These are phyloP conservation scores for Patiria pectinifera DNA, from an alignment of 53 echinoderm and acorn worm species.

Conservation along the genomic window DNA sequence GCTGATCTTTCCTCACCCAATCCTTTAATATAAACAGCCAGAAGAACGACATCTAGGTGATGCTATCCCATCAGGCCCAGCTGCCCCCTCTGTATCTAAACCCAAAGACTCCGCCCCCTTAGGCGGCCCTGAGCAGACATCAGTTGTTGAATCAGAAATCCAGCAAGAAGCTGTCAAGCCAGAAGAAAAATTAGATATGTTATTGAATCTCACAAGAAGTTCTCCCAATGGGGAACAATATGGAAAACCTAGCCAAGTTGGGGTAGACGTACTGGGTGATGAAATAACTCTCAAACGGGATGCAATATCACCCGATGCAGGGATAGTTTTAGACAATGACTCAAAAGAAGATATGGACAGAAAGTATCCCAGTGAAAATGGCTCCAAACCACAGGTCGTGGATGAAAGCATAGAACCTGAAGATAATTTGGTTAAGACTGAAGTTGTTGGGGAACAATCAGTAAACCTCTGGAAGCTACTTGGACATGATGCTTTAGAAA, in stretches of 20 bases:
- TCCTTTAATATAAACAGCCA: constrained; percentile 40
- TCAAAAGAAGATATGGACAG: constrained; percentile 7
- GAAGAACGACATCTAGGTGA: constrained; percentile 12
- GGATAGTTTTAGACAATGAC: constrained; percentile 2
- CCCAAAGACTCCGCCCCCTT: neutral
- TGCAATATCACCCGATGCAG: constrained; percentile 12
- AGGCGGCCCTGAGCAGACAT: neutral
- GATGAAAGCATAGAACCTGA: neutral
- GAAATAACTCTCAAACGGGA: constrained; percentile 15
- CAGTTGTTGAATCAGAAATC: constrained; percentile 12
- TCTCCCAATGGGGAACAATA: constrained; percentile 25
- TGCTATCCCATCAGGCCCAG: constrained; percentile 27
- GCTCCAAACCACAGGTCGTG: neutral
- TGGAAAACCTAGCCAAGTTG: constrained; percentile 2
- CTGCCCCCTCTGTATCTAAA: constrained; percentile 12
- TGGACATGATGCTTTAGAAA: neutral
- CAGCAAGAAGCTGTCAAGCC: constrained; percentile 9
- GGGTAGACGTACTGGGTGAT: constrained; percentile 4
- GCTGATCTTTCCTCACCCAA: constrained; percentile 18
- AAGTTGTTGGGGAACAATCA: constrained; percentile 24
- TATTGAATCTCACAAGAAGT: neutral
- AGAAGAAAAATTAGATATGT: neutral
- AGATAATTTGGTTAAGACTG: neutral
- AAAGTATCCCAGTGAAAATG: neutral
- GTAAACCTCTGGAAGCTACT: constrained; percentile 15